Evolutionary conservation across 1,140 invertebrate species (phyloP).

Genomic region (Triops cancriformis): DNA sequence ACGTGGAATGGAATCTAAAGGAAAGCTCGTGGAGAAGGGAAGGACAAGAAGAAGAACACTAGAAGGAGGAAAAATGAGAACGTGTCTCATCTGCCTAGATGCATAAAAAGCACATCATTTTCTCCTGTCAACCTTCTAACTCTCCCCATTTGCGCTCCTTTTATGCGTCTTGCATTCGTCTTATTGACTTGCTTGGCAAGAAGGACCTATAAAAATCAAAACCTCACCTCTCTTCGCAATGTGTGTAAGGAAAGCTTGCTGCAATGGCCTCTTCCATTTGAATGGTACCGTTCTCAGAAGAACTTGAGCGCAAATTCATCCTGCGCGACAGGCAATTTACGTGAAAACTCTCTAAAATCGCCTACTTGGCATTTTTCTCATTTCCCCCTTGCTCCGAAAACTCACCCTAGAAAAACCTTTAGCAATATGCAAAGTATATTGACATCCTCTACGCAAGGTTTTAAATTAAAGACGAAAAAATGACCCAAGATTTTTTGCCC

Average conservation of each 20-base stretch:
- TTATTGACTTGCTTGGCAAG: neutral
- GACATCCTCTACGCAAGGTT: neutral
- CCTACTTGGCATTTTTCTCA: slow-evolving; percentile 9
- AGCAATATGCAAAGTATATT: slow-evolving; percentile 7
- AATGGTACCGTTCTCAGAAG: neutral
- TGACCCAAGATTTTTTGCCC: no score
- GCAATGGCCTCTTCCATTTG: neutral
- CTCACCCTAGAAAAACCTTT: neutral
- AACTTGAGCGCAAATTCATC: neutral
- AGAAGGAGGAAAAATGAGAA: neutral
- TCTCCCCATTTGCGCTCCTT: neutral
- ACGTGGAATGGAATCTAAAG: neutral
- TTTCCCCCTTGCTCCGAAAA: neutral
- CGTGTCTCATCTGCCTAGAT: slow-evolving; percentile 12
- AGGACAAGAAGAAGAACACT: neutral
- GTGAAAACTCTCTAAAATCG: neutral
- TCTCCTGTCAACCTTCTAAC: neutral
- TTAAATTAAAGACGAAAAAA: neutral
- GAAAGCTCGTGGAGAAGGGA: neutral
- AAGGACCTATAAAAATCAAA: neutral
- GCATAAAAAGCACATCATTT: slow-evolving; percentile 11
- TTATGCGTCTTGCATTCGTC: neutral
- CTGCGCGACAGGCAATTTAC: neutral
- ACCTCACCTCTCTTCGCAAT: neutral
- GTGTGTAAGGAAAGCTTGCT: neutral